Evolutionary conservation across 2,113 vertebrate genomes (phyloP), one percentile per base, ranked within the genome.

Genomic region (Nycticryphes semicollaris): DNA sequence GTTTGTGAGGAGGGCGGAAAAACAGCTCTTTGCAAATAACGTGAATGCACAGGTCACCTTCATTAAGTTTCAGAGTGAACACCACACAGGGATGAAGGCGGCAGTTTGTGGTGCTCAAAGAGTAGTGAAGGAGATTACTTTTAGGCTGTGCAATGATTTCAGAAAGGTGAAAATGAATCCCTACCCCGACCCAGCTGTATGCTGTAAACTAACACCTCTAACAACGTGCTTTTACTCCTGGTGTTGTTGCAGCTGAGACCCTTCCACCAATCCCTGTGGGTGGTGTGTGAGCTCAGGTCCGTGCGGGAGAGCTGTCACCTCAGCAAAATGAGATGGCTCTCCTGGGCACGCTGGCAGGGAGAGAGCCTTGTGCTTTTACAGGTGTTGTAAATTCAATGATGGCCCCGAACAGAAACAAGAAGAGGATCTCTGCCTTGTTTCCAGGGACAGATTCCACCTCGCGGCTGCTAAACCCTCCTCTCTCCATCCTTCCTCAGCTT

Each of bases 161-260:
- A 64, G 93, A 25, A 80, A 81, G 79, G 94, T 94, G 94, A 86
- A 84, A 92, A 94, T 95, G 60, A 93, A 22, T 35, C 28, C 31
- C 1, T 22, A 8, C 31, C 69, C 37, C 0, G 0, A 5, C 25
- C 72, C 69, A 57, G 64, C 53, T 20, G 33, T 5, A 5, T 10
- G 70, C 53, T 48, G 8, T 50, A 9, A 62, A 3, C 51, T 41
- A 48, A 87, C 92, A 89, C 84, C 94, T 93, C 30, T 78, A 67
- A 89, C 85, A 25, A 85, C 20, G 79, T 57, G 82, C 48, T 87
- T 94, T 87, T 68, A 2, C 51, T 89, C 18, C 25, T 4, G 77
- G 14, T 35, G 50, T 1, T 64, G 54, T 0, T 10, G 39, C 94
- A 95, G 91, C 89, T 84, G 84, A 78, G 94, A 56, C 60, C 47